These are phyloP conservation scores for Aeoliscus strigatus DNA, from an alignment of 2,797 vertebrate genomes.

Conservation along the genomic window DNA sequence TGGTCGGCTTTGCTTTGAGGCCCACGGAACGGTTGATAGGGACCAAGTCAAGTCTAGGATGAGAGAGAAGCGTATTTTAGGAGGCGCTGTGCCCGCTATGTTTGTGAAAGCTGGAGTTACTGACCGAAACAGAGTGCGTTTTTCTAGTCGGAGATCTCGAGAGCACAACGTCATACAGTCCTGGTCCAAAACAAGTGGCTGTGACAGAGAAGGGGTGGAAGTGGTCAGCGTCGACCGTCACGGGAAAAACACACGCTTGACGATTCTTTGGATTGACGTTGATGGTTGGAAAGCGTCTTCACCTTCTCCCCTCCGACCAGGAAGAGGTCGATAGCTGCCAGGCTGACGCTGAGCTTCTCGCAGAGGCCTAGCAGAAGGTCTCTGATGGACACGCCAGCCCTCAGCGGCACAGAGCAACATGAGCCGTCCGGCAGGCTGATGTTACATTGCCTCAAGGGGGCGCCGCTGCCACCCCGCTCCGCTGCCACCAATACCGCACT, in stretches of 20 bases:
- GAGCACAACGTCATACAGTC: conserved; percentile 94
- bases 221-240: not conserved
- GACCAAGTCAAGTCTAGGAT: conserved; percentile 88
- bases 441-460: conserved; percentile 83
- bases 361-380: conserved; percentile 90
- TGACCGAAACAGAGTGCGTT: conserved; percentile 92
- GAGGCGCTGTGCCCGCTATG: too few relatives aligned
- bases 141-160: conserved; percentile 90
- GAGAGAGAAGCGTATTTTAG: not conserved
- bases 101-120: conserved; percentile 1
- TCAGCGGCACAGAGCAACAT: conserved; percentile 80
- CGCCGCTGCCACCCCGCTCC: conserved; percentile 68
- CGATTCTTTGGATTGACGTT: too few relatives aligned
- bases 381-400: conserved; percentile 85
- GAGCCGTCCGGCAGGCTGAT: conserved; percentile 90
- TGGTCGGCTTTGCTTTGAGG: conserved; percentile 97
- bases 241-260: too few relatives aligned
- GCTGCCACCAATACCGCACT: conserved; percentile 60
- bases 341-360: conserved; percentile 89
- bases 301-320: conserved; percentile 96
- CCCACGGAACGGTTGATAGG: conserved; percentile 97
- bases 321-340: conserved; percentile 95
- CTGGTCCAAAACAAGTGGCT: conserved; percentile 96
- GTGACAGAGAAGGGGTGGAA: conserved; percentile 3
- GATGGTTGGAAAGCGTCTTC: too few relatives aligned